phyloP scores from a whole-genome alignment of 2,888 invertebrate species.

The Synanthedon myopaeformis region DNA sequence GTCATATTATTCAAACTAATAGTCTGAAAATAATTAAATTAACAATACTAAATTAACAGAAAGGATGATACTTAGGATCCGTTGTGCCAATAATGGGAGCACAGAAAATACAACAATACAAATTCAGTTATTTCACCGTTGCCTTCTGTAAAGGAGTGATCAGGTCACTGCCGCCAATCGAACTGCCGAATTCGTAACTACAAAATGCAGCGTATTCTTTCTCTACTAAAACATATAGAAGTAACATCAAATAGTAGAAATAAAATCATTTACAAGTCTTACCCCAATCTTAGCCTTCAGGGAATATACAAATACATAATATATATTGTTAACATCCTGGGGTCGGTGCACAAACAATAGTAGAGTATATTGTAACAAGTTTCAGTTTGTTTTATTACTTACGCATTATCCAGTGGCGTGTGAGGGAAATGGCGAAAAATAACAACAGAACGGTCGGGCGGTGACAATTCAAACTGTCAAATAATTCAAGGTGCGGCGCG shows the following conservation, averaged over 20 bases:
- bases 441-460: constrained; percentile 36
- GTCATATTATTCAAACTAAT: no score
- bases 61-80: no score
- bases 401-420: constrained; percentile 31
- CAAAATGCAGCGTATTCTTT: no score
- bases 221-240: no score
- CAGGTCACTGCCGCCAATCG: no score
- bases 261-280: constrained; percentile 10
- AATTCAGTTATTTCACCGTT: no score
- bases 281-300: constrained; percentile 17
- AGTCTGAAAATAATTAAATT: no score
- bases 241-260: neutral
- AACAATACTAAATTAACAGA: no score
- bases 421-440: constrained; percentile 33
- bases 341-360: constrained; percentile 28
- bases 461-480: constrained; percentile 61
- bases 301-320: constrained; percentile 26
- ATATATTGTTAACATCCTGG: constrained; percentile 20
- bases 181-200: no score
- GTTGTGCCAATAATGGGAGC: no score
- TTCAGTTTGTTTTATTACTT: constrained; percentile 37
- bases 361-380: constrained; percentile 26
- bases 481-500: constrained; percentile 58
- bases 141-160: no score
- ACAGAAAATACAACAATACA: no score